phyloP scores from a whole-genome alignment of 1,140 invertebrate species.

The Camponotus pennsylvanicus region DNA sequence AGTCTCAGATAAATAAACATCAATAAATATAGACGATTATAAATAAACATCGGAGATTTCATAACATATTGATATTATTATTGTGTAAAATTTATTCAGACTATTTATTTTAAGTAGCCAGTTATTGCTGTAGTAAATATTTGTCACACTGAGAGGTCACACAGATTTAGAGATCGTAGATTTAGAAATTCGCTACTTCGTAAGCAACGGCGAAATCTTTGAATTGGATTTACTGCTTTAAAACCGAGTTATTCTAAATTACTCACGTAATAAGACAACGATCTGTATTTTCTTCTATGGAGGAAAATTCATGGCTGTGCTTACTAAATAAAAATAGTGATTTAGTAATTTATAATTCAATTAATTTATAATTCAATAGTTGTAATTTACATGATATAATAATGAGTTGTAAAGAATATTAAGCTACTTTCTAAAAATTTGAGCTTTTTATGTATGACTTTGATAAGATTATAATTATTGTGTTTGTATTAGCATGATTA shows the following conservation, averaged over 20 bases:
- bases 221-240: constrained; percentile 25
- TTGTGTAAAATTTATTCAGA: neutral
- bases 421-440: neutral
- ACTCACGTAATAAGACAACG: constrained; percentile 36
- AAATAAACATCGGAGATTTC: neutral
- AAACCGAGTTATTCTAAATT: constrained; percentile 39
- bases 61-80: neutral
- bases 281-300: constrained; percentile 26
- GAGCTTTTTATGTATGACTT: neutral
- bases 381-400: neutral
- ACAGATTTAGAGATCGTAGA: neutral
- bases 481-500: neutral
- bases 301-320: constrained; percentile 1
- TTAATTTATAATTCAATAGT: neutral
- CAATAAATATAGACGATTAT: neutral
- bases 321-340: neutral
- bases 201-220: neutral
- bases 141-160: constrained; percentile 7
- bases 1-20: constrained; percentile 7
- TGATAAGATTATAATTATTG: neutral
- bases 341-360: neutral
- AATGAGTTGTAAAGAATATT: neutral
- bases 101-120: neutral
- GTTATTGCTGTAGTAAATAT: neutral
- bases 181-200: constrained; percentile 15